Evolutionary conservation across 2,888 invertebrate genomes (phyloP), one percentile per base, ranked within the genome.

Genomic region (Coenonympha glycerion): DNA sequence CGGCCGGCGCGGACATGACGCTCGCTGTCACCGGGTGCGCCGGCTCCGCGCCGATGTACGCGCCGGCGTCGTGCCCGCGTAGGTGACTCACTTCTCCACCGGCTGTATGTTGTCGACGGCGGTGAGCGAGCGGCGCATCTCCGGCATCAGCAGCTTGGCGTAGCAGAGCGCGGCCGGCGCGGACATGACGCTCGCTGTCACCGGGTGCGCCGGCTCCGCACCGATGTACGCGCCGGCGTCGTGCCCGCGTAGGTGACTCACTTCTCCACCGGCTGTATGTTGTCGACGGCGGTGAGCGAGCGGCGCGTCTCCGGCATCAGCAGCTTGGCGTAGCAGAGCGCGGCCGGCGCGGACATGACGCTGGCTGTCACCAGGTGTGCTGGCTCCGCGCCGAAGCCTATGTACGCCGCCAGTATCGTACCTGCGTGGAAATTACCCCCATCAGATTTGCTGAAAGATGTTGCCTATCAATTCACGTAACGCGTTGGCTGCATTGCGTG

Each of bases 121-220:
- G 0, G 95, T 94, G 57, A 90, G 87, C 0, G 95, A 92, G 49
- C 91, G 88, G 65, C 95, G 93, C 0, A 93, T 95, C 87, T 99
- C 98, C 0, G 99, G 99, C 85, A 94, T 93, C 64, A 97, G 89
- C 0, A 99, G 87, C 76, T 99, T 99, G 9, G 97, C 91, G 68
- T 91, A 94, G 64, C 95, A 96, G 21, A 99, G 98, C 0, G 98
- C 98, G 0, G 97, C 95, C 98, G 99, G 98, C 0, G 98, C 98
- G 0, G 97, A 95, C 98, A 99, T 98, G 0, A 99, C 93, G 56
- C 95, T 95, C 0, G 98, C 95, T 0, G 97, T 95, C 56, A 99
- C 91, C 31, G 99, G 83, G 76, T 98, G 95, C 0, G 94, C 91
- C 0, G 98, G 92, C 42, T 92, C 90, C 0, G 97, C 96, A 0